Evolutionary conservation across 2,113 vertebrate genomes (phyloP).

Genomic region (Gymnobelideus leadbeateri): DNA sequence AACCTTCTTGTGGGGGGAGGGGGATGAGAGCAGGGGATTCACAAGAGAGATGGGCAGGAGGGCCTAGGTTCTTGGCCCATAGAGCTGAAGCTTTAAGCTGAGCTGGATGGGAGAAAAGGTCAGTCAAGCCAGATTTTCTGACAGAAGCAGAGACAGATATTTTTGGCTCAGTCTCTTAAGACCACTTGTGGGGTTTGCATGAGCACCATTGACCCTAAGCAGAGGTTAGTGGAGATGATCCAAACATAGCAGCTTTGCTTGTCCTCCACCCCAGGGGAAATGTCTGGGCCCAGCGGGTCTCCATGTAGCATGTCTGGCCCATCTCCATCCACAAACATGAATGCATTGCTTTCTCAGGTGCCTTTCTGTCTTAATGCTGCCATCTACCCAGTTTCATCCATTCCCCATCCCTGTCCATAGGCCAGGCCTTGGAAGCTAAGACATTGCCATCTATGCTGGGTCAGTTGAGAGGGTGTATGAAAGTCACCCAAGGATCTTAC

Average conservation of each 20-base stretch:
- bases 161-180: not conserved
- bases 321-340: not conserved
- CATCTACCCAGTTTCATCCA: not conserved
- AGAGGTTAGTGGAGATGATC: not conserved
- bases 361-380: not conserved
- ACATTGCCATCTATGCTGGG: not conserved
- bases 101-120: not conserved
- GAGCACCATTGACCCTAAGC: not conserved
- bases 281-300: not conserved
- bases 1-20: not conserved
- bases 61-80: not conserved
- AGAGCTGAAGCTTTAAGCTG: not conserved
- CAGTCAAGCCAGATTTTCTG: not conserved
- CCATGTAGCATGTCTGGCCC: not conserved
- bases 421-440: not conserved
- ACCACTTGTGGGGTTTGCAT: not conserved
- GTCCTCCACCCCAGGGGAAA: not conserved
- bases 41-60: not conserved
- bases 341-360: not conserved
- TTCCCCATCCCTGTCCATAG: not conserved
- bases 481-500: not conserved
- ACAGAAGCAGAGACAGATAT: not conserved
- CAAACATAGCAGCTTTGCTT: not conserved
- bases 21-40: not conserved
- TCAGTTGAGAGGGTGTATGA: not conserved